Conservation (phyloP, 1,140 invertebrate species). For the Cotesia vestalis region DNA sequence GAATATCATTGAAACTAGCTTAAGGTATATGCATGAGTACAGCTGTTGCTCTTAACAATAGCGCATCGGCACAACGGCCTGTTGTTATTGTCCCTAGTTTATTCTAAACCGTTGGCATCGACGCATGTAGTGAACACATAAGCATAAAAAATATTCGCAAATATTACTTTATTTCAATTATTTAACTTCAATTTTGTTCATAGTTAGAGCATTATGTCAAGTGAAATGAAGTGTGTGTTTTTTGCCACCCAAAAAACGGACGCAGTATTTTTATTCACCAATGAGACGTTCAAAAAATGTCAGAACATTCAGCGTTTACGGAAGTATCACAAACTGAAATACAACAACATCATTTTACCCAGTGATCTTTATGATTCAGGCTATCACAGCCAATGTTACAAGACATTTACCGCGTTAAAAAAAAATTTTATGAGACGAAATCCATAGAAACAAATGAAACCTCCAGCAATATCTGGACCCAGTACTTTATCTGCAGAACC, state of each 20-base stretch:
- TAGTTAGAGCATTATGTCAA: neutral
- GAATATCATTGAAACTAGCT: neutral
- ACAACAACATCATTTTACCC: neutral
- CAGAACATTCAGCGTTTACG: neutral
- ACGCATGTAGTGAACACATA: no score
- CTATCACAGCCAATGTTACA: neutral
- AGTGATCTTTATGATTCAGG: neutral
- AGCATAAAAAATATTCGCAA: no score
- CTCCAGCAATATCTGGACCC: no score
- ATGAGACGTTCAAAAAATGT: neutral
- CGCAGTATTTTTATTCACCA: neutral
- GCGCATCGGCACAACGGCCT: no score
- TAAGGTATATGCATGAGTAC: neutral
- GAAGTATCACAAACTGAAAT: constrained; percentile 1
- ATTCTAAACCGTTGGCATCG: no score
- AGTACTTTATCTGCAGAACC: neutral
- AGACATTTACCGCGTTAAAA: neutral
- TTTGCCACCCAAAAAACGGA: neutral
- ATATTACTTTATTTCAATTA: neutral
- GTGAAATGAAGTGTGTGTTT: neutral
- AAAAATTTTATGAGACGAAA: neutral
- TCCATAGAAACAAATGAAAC: neutral
- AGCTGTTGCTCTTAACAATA: no score
- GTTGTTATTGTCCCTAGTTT: no score
- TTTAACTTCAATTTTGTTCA: neutral